Conservation (phyloP, 2,797 vertebrate species). For the Oreochromis grahami region DNA sequence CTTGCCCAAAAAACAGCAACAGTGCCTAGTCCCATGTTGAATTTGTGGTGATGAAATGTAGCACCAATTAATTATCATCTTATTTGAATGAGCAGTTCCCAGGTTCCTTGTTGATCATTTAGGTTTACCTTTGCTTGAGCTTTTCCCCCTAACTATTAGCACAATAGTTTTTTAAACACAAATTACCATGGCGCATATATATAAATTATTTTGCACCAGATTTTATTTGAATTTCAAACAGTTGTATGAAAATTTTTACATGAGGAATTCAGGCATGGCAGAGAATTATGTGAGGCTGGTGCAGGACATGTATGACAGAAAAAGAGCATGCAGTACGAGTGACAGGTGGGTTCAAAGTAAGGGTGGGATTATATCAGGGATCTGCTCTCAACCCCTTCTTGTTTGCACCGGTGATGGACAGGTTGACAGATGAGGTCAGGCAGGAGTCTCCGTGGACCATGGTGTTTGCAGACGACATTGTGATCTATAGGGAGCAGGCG, state of each 20-base stretch:
- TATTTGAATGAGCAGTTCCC: constrained; percentile 16
- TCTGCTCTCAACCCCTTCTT: background rate
- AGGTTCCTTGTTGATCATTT: background rate
- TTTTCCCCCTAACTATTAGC: background rate
- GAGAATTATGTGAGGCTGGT: background rate
- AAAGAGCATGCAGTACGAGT: background rate
- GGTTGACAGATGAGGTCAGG: background rate
- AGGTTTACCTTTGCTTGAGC: background rate
- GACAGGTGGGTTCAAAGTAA: background rate
- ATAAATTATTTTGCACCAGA: background rate
- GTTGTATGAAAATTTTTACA: background rate
- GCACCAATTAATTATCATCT: constrained; percentile 11
- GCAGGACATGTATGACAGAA: background rate
- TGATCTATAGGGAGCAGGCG: background rate
- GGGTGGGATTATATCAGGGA: background rate
- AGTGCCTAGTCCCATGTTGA: background rate
- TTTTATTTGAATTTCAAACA: background rate
- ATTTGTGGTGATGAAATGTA: constrained; percentile 8
- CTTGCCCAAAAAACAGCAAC: constrained; percentile 16
- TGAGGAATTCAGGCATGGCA: background rate
- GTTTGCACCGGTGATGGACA: background rate
- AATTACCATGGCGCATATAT: no score
- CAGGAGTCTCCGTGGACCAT: background rate
- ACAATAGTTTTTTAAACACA: background rate
- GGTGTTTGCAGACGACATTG: background rate